A percentile compares a stretch with the other conserved stretches of the same genome.
phyloP scores from a whole-genome alignment of 1,140 invertebrate genomes.

The Ptiloglossa arizonensis region DNA sequence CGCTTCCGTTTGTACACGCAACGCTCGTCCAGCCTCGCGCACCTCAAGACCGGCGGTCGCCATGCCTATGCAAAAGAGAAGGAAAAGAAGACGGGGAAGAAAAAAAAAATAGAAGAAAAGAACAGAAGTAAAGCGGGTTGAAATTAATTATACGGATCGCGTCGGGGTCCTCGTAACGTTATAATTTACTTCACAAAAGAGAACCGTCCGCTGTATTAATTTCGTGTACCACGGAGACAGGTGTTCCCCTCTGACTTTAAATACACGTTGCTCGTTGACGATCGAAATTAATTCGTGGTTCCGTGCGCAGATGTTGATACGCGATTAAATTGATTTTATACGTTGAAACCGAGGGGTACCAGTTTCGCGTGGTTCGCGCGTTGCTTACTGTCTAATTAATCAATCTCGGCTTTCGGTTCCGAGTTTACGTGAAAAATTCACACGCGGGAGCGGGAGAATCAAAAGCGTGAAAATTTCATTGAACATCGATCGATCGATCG shows the following conservation, averaged over 20 bases:
- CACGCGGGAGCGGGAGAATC: too few species aligned
- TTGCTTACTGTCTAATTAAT: background rate
- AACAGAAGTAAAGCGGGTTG: background rate
- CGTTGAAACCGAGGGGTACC: too few species aligned
- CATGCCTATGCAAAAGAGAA: constrained; percentile 74
- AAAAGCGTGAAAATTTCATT: too few species aligned
- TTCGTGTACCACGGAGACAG: background rate
- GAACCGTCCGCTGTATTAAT: background rate
- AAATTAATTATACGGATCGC: constrained; percentile 3
- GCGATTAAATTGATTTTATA: background rate
- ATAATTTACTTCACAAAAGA: background rate
- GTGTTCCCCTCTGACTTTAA: background rate
- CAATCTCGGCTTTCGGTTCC: too few species aligned
- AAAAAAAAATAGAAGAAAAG: constrained; percentile 59
- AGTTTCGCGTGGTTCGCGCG: too few species aligned
- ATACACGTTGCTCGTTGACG: background rate
- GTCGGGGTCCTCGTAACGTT: background rate
- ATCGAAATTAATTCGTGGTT: background rate
- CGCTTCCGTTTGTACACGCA: constrained; percentile 91
- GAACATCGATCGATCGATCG: too few species aligned
- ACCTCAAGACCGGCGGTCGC: constrained; percentile 76
- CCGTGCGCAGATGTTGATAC: background rate
- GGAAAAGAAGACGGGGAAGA: constrained; percentile 19
- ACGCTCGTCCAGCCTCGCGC: constrained; percentile 82
- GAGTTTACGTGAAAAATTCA: too few species aligned